Evolutionary conservation across 1,140 invertebrate genomes (phyloP).

Genomic region (Pseudachorutes palmiensis): DNA sequence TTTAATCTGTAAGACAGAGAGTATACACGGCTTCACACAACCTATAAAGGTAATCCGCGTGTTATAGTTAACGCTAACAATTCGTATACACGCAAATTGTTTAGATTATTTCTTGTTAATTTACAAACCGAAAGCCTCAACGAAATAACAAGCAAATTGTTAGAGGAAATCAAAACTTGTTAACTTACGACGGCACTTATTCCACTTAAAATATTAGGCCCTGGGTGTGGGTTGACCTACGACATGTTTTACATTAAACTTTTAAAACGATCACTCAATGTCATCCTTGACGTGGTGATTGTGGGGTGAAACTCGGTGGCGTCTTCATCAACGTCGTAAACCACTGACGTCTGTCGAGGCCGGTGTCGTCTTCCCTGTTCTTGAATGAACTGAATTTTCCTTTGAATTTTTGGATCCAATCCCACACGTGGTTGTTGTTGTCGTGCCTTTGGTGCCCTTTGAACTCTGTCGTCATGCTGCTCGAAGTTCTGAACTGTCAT

Average conservation of each 20-base stretch:
- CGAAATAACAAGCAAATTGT: too few relatives aligned
- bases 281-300: slow-evolving; percentile 24
- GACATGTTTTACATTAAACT: slow-evolving; percentile 22
- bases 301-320: slow-evolving; percentile 25
- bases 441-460: neutral
- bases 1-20: too few relatives aligned
- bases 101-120: too few relatives aligned
- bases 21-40: too few relatives aligned
- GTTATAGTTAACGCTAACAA: too few relatives aligned
- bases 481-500: neutral
- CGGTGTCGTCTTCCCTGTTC: slow-evolving; percentile 14
- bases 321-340: neutral
- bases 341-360: slow-evolving; percentile 2
- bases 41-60: too few relatives aligned
- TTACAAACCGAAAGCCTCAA: too few relatives aligned
- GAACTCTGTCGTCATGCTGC: neutral
- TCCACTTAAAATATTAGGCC: neutral
- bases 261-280: slow-evolving; percentile 30
- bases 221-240: neutral
- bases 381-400: slow-evolving; percentile 32
- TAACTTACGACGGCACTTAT: too few relatives aligned
- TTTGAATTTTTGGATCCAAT: slow-evolving; percentile 35
- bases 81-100: too few relatives aligned
- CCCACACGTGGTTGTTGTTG: slow-evolving; percentile 13
- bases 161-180: too few relatives aligned